phyloP scores from a whole-genome alignment of 2,888 invertebrate species.

The Eremobia ochroleuca region DNA sequence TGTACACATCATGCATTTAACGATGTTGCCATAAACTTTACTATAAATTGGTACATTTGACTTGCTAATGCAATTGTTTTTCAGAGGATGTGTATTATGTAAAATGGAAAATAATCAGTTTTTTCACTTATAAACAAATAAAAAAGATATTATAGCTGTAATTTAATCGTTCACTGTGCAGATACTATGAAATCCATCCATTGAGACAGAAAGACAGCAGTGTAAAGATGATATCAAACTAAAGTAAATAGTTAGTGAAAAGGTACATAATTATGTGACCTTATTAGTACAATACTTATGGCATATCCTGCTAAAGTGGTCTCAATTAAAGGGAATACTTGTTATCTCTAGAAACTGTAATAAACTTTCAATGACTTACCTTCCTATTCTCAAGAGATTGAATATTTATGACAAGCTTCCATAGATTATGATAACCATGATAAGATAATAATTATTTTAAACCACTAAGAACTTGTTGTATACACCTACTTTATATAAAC shows the following conservation, averaged over 20 bases:
- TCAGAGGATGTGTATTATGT: neutral
- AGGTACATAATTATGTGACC: neutral
- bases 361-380: conserved; percentile 25
- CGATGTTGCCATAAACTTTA: conserved; percentile 21
- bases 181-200: neutral
- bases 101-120: neutral
- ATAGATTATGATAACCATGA: conserved; percentile 16
- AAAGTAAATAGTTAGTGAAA: no score
- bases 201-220: neutral
- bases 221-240: neutral
- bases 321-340: neutral
- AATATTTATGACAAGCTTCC: conserved; percentile 5
- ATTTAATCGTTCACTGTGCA: neutral
- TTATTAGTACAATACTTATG: neutral
- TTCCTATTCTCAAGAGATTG: conserved; percentile 7
- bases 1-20: conserved; percentile 16
- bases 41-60: neutral
- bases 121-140: neutral
- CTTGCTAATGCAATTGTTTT: conserved; percentile 13
- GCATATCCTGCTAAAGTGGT: neutral
- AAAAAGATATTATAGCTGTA: neutral
- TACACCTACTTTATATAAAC: conserved; percentile 28
- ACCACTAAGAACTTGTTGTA: neutral
- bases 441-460: conserved; percentile 34
- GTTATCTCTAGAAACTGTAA: conserved; percentile 2